Conservation (phyloP, 92 coral and sea anemone species). For the Pocillopora meandrina region DNA sequence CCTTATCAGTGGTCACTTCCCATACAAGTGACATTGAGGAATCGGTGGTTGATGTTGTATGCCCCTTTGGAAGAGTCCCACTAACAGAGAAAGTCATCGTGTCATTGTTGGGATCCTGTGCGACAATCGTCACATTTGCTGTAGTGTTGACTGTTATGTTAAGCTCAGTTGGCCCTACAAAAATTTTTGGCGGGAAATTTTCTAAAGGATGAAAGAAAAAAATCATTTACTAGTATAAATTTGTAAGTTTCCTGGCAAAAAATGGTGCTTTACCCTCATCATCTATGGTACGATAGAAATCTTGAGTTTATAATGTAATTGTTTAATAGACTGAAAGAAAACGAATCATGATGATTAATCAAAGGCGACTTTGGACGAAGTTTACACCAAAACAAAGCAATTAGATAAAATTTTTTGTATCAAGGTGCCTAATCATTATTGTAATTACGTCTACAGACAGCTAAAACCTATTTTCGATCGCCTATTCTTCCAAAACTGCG, state of each 20-base stretch:
- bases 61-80: slow-evolving; percentile 41
- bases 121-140: slow-evolving; percentile 34
- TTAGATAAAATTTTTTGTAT: no score
- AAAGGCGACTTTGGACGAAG: no score
- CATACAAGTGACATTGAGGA: slow-evolving; percentile 24
- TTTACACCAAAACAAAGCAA: no score
- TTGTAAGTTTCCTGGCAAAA: neutral
- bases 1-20: slow-evolving; percentile 48
- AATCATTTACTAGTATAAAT: no score
- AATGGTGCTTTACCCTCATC: neutral
- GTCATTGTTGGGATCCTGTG: slow-evolving; percentile 67
- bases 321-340: no score
- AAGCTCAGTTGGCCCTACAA: slow-evolving; percentile 36
- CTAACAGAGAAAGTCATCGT: slow-evolving; percentile 41
- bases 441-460: no score
- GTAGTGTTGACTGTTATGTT: slow-evolving; percentile 51
- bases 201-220: slow-evolving; percentile 17
- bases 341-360: no score
- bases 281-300: no score
- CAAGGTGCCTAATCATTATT: no score
- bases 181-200: slow-evolving; percentile 54
- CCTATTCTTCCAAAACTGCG: no score
- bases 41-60: slow-evolving; percentile 16
- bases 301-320: no score
- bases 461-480: no score